These are phyloP conservation scores for Neodontobutis hainanensis DNA, from an alignment of 2,113 vertebrate species.

Conservation along the genomic window DNA sequence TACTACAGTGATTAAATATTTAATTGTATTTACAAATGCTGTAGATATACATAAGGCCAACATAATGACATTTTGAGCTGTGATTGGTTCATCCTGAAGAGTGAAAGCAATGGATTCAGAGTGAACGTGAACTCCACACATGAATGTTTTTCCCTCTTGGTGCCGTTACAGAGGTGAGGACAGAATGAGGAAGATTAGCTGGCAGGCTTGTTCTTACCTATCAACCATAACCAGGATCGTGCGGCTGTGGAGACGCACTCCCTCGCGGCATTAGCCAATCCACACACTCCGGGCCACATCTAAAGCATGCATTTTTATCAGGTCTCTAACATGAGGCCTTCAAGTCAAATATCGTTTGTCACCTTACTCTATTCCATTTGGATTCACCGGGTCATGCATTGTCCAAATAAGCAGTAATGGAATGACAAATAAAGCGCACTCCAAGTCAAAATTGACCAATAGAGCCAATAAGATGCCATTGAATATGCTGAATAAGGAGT, in stretches of 20 bases:
- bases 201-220: conserved; percentile 48
- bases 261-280: conserved; percentile 47
- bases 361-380: conserved; percentile 33
- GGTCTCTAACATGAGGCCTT: conserved; percentile 42
- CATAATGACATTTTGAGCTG: not conserved
- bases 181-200: conserved; percentile 39
- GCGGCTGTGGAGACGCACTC: conserved; percentile 48
- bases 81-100: not conserved
- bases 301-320: conserved; percentile 51
- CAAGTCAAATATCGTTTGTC: conserved; percentile 43
- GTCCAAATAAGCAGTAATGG: conserved; percentile 34
- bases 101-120: conserved; percentile 3
- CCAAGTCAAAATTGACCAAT: conserved; percentile 46
- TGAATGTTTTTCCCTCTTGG: conserved; percentile 21
- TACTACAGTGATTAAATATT: not conserved
- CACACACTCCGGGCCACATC: conserved; percentile 38
- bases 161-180: conserved; percentile 39
- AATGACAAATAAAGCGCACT: conserved; percentile 40
- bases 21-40: not conserved
- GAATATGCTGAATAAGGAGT: conserved; percentile 28
- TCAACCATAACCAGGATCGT: conserved; percentile 50
- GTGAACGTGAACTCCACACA: too few relatives aligned
- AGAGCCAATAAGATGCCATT: conserved; percentile 23
- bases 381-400: conserved; percentile 18
- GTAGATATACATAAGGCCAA: not conserved